Base-by-base conservation (phyloP, 1,140 invertebrate genomes). In the Lasioglossum baleicum region DNA sequence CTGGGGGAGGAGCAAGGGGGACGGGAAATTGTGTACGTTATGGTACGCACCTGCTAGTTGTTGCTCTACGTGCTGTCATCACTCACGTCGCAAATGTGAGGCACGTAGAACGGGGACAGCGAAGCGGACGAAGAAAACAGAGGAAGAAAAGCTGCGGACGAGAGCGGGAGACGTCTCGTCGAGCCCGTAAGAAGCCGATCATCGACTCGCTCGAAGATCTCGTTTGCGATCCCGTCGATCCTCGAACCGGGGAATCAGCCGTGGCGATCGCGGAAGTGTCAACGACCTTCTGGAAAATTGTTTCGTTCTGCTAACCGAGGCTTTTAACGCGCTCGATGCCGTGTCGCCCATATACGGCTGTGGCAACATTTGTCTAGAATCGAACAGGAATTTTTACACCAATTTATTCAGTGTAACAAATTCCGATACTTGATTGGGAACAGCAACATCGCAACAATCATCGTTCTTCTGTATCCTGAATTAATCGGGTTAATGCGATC, bases 1-100 rank as follows among this genome's bases (percentile, higher is more conserved):
- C 5, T 15, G 22, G 26, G 44, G 31, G 35, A 44, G 8, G 44
- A 53, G 51, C 3, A 20, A 7, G 40, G 17, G 26, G 17, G 17
- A 13, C 48, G 31, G 31, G 75, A 51, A 70, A 71, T 71, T 61
- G 75, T 40, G 68, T 42, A 77, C 56, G 75, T 71, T 71, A 63
- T 63, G 42, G 75, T 71, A 69, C 67, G 75, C 75, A 71, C 68
- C 75, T 71, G 67, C 67, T 71, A 71, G 75, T 58, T 35, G 40
- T 68, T 58, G 64, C 64, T 58, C 48, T 60, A 68, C 65, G 61
- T 31, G 31, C 13, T n/a, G 31, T 66, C 64, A 67, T 75, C 64
- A 51, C 17, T 75, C 73, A 75, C 73, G 73, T 66, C n/a, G 48
- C 73, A 44, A 75, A 75, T 75, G 63, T 75, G 48, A 75, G 73